A percentile compares a stretch with the other conserved stretches of the same genome.
Evolutionary conservation across 2,797 vertebrate species (phyloP).

Genomic region (Microctenopoma steveboyesi): DNA sequence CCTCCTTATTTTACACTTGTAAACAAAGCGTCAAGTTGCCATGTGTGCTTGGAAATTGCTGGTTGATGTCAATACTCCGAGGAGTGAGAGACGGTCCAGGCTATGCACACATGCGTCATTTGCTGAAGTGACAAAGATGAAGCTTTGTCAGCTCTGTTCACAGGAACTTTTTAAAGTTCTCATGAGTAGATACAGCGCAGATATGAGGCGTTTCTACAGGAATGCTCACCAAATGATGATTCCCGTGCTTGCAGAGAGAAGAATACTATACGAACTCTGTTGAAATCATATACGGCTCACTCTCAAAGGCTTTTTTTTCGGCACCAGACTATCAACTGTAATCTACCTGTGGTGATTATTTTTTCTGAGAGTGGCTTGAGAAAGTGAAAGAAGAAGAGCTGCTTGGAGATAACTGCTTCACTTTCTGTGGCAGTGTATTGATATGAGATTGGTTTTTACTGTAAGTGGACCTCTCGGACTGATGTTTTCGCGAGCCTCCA

Average conservation of each 20-base stretch:
- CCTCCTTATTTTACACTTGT: slow-evolving; percentile 52
- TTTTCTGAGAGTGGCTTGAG: slow-evolving; percentile 46
- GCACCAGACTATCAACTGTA: slow-evolving; percentile 45
- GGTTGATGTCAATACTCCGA: slow-evolving; percentile 36
- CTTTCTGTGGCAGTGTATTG: slow-evolving; percentile 48
- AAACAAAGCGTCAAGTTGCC: slow-evolving; percentile 56
- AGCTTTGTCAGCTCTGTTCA: not conserved
- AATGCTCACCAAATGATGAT: not conserved
- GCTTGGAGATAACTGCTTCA: slow-evolving; percentile 41
- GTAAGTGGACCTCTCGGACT: slow-evolving; percentile 47
- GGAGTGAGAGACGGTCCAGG: slow-evolving; percentile 17
- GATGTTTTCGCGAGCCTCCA: slow-evolving; percentile 53
- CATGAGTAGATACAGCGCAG: not conserved
- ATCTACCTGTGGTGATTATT: slow-evolving; percentile 55
- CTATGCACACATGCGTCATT: not conserved
- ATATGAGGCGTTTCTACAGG: not conserved
- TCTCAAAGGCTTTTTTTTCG: slow-evolving; percentile 22
- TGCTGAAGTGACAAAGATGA: slow-evolving; percentile 4
- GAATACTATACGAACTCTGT: slow-evolving; percentile 6
- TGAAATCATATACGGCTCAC: slow-evolving; percentile 16
- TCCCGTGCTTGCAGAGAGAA: slow-evolving; percentile 10
- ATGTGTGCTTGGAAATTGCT: slow-evolving; percentile 36
- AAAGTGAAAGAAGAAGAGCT: slow-evolving; percentile 16
- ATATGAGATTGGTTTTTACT: slow-evolving; percentile 70
- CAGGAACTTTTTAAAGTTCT: slow-evolving; percentile 8